These are phyloP conservation scores for Dissostichus mawsoni DNA, from an alignment of 2,113 vertebrate species.

Conservation along the genomic window DNA sequence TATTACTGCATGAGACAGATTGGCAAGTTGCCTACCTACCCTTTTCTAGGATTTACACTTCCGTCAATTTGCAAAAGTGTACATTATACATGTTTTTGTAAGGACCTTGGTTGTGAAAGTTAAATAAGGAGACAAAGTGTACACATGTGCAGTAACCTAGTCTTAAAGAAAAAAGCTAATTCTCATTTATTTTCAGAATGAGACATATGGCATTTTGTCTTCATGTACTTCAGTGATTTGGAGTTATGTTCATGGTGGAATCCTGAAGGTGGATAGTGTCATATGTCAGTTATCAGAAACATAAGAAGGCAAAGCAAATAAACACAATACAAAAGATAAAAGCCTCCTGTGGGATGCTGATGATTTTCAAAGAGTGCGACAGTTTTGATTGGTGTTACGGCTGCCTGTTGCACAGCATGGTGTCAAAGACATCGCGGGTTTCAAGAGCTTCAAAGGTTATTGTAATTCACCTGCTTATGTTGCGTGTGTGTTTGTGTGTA, in stretches of 20 bases:
- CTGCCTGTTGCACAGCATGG: slow-evolving; percentile 48
- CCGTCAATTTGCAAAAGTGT: background rate
- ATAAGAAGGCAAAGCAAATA: background rate
- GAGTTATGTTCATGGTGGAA: slow-evolving; percentile 7
- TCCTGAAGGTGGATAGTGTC: slow-evolving; percentile 19
- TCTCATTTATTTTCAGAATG: background rate
- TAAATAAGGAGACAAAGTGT: background rate
- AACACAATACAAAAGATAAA: slow-evolving; percentile 24
- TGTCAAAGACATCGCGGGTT: slow-evolving; percentile 65
- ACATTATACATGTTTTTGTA: background rate
- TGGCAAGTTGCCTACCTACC: background rate
- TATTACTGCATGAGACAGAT: background rate
- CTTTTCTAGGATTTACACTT: background rate
- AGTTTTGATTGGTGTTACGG: slow-evolving; percentile 51
- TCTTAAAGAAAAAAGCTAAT: background rate
- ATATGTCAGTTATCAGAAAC: slow-evolving; percentile 31
- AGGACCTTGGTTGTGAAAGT: background rate
- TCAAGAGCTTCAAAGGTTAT: slow-evolving; percentile 78
- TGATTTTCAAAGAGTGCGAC: slow-evolving; percentile 67
- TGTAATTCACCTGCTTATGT: slow-evolving; percentile 67
- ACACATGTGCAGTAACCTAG: too few species aligned
- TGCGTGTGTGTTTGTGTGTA: slow-evolving; percentile 3
- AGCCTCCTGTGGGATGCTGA: slow-evolving; percentile 31
- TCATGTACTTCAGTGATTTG: background rate
- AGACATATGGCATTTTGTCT: background rate